Evolutionary conservation across 2,113 vertebrate species (phyloP).

Genomic region (Grantiella picta): DNA sequence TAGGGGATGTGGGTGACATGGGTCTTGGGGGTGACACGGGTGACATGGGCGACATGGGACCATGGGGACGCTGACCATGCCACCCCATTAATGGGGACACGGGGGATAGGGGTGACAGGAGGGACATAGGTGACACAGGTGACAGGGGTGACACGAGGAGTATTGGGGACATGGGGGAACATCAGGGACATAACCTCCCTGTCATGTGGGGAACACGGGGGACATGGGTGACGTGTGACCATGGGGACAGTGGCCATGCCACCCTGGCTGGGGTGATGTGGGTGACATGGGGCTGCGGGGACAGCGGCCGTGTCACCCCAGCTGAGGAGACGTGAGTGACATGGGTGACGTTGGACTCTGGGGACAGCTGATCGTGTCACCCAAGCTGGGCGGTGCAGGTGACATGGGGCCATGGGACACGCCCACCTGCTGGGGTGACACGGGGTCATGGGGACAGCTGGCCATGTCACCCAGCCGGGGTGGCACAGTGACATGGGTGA

Average conservation of each 20-base stretch:
- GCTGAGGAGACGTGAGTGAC: neutral
- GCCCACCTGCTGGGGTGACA: neutral
- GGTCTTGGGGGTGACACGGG: no score
- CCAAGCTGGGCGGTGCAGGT: no score
- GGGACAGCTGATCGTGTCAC: neutral
- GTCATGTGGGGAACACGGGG: neutral
- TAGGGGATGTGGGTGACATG: no score
- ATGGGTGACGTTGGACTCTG: neutral
- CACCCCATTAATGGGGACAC: no score
- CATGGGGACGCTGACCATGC: neutral
- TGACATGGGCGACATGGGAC: neutral
- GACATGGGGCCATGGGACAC: neutral
- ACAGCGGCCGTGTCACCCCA: neutral
- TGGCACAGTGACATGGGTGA: neutral
- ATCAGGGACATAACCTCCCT: no score
- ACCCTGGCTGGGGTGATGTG: neutral
- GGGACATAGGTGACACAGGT: no score
- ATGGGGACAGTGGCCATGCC: neutral
- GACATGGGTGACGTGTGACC: accelerated
- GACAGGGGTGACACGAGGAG: no score
- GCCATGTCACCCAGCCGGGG: neutral
- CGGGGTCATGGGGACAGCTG: neutral
- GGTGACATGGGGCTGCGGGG: neutral
- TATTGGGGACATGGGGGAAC: no score
- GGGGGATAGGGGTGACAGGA: no score